These are phyloP conservation scores for Pseudochromis fuscus DNA, from an alignment of 2,797 vertebrate species.

Conservation along the genomic window DNA sequence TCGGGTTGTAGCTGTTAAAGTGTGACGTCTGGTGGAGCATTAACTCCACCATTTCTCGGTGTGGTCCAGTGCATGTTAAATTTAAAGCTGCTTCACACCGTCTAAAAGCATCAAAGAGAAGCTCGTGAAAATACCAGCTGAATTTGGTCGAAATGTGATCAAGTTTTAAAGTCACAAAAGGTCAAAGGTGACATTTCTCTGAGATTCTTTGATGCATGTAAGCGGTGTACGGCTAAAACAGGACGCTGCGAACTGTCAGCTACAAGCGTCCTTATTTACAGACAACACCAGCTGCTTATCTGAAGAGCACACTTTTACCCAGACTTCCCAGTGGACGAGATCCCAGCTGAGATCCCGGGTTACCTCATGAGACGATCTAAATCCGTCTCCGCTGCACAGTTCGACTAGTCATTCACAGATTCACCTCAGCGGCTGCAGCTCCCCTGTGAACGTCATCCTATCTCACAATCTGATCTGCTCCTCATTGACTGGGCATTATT, in stretches of 20 bases:
- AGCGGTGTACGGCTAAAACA: slow-evolving; percentile 42
- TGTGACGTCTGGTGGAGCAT: not conserved
- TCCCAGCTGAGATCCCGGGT: slow-evolving; percentile 26
- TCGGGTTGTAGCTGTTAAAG: not conserved
- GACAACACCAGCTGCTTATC: slow-evolving; percentile 64
- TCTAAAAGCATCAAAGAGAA: not conserved
- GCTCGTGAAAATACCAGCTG: not conserved
- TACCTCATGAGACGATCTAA: slow-evolving; percentile 25
- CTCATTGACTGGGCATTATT: slow-evolving; percentile 1
- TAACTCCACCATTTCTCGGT: not conserved
- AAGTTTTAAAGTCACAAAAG: slow-evolving; percentile 22
- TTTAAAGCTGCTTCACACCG: slow-evolving; percentile 1
- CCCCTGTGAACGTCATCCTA: not conserved
- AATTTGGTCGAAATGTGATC: not conserved
- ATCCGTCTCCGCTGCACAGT: slow-evolving; percentile 4
- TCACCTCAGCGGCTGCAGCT: not conserved
- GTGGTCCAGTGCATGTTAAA: not conserved
- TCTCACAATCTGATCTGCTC: slow-evolving; percentile 6
- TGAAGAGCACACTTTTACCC: slow-evolving; percentile 36
- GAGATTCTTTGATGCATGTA: slow-evolving; percentile 31
- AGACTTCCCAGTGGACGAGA: slow-evolving; percentile 18
- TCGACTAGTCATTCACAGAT: slow-evolving; percentile 27
- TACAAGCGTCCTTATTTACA: slow-evolving; percentile 66
- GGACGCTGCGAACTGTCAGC: slow-evolving; percentile 44
- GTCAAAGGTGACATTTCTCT: slow-evolving; percentile 50